Evolutionary conservation across 2,888 invertebrate species (phyloP).

Genomic region (Odontomyia ornata): DNA sequence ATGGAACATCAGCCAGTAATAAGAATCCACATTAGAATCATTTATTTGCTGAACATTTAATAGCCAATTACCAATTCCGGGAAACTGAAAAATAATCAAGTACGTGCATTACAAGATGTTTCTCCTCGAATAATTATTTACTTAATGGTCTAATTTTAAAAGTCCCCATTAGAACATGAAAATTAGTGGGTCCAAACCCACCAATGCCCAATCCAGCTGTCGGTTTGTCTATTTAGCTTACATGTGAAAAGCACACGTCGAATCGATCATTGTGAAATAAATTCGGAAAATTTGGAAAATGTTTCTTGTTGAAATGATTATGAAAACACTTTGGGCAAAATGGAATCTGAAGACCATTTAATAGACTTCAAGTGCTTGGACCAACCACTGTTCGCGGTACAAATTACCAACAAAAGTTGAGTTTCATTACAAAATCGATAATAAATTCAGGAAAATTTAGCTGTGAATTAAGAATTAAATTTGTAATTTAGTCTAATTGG

Average conservation of each 20-base stretch:
- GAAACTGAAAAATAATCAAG: conserved; percentile 36
- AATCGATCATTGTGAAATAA: conserved; percentile 41
- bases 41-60: conserved; percentile 7
- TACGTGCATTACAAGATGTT: conserved; percentile 31
- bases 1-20: neutral
- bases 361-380: conserved; percentile 6
- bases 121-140: conserved; percentile 31
- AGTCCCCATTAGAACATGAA: conserved; percentile 11
- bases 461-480: neutral
- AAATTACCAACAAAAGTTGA: neutral
- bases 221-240: conserved; percentile 37
- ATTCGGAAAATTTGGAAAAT: conserved; percentile 19
- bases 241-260: conserved; percentile 15
- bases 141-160: conserved; percentile 42
- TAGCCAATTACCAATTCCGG: conserved; percentile 35
- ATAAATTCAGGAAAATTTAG: neutral
- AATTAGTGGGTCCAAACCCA: no score
- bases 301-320: conserved; percentile 22
- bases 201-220: neutral
- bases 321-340: conserved; percentile 29
- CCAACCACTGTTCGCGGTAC: neutral
- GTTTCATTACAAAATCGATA: neutral
- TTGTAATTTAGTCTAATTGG: neutral
- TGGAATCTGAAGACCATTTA: conserved; percentile 4
- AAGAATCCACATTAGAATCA: neutral